A percentile compares a stretch with the other conserved stretches of the same genome.
Evolutionary conservation across 2,797 vertebrate genomes (phyloP).

Genomic region (Myiotriccus ornatus): DNA sequence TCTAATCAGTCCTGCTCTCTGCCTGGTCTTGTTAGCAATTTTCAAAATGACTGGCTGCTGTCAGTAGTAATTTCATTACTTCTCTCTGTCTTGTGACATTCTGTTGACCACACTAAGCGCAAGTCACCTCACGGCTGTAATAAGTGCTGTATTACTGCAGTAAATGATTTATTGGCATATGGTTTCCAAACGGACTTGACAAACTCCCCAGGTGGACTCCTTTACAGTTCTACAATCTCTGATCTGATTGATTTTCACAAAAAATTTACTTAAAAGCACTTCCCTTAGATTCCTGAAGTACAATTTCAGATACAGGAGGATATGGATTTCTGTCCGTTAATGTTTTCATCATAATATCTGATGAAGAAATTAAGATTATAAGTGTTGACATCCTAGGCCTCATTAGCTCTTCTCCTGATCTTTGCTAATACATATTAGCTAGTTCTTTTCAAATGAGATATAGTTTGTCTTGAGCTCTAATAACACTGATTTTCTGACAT

Average conservation of each 20-base stretch:
- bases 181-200: neutral
- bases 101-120: neutral
- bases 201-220: neutral
- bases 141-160: neutral
- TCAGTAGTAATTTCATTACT: constrained; percentile 1
- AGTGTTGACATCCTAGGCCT: neutral
- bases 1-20: neutral
- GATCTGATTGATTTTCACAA: neutral
- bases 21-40: neutral
- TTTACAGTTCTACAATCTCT: neutral
- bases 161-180: neutral
- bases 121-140: neutral
- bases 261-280: neutral
- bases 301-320: neutral
- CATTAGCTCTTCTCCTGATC: neutral
- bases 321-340: neutral
- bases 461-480: neutral
- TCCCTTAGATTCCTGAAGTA: neutral
- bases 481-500: neutral
- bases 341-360: neutral
- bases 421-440: neutral
- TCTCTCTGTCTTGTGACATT: neutral
- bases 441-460: neutral
- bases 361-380: neutral
- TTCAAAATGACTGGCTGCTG: neutral